phyloP scores from a whole-genome alignment of 2,797 vertebrate species.

The Brotula barbata region DNA sequence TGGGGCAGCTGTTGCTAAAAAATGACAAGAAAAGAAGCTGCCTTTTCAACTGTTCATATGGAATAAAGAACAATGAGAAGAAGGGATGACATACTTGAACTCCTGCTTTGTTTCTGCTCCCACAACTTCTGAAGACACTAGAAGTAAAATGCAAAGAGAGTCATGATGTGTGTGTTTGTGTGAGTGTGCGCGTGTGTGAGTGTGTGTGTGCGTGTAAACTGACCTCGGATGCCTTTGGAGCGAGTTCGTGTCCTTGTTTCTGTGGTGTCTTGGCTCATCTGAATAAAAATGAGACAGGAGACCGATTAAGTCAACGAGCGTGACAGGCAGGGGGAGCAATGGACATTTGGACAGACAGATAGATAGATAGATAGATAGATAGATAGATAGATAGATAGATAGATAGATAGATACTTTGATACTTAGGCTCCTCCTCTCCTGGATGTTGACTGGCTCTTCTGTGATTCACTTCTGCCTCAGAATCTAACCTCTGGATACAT shows the following conservation, averaged over 20 bases:
- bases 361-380: conserved; percentile 1
- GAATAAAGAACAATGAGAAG: not conserved
- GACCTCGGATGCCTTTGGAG: conserved; percentile 92
- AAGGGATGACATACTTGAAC: conserved; percentile 81
- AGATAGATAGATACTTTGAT: conserved; percentile 65
- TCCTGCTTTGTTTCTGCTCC: conserved; percentile 92
- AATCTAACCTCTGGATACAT: conserved; percentile 89
- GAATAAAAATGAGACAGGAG: conserved; percentile 31
- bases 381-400: conserved; percentile 2
- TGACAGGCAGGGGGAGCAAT: too few species aligned
- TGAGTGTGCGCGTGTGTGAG: conserved; percentile 24
- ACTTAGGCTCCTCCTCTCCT: conserved; percentile 75
- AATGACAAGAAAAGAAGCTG: conserved; percentile 18
- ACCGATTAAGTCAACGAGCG: conserved; percentile 2
- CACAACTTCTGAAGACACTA: conserved; percentile 84
- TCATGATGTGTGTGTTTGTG: conserved; percentile 1
- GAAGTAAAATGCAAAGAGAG: conserved; percentile 6
- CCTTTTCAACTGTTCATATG: not conserved
- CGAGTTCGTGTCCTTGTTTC: conserved; percentile 91
- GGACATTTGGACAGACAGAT: not conserved
- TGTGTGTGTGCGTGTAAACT: conserved; percentile 53
- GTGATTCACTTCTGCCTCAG: conserved; percentile 86
- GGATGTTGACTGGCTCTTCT: conserved; percentile 82
- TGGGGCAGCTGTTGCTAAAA: conserved; percentile 87
- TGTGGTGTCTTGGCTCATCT: conserved; percentile 96